Percentiles rank a stretch among this genome's conserved stretches.
phyloP scores from a whole-genome alignment of 2,113 vertebrate species.

The Psephotus haematonotus region DNA sequence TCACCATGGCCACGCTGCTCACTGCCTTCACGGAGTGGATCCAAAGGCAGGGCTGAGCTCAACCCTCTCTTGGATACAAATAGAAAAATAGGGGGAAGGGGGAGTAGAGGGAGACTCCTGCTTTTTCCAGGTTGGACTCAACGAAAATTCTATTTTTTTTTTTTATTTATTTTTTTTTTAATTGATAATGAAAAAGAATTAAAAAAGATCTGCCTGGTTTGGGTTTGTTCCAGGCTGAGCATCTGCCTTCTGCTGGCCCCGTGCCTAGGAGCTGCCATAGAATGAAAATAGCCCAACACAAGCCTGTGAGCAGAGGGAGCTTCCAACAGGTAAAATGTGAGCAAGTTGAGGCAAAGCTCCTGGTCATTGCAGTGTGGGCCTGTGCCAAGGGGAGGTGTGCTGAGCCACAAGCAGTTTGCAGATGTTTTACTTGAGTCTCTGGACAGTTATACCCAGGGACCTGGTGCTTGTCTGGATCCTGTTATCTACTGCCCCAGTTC shows the following conservation, averaged over 20 bases:
- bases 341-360: neutral
- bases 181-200: neutral
- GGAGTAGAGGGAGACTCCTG: neutral
- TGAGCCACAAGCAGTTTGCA: neutral
- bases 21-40: neutral
- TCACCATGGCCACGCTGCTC: neutral
- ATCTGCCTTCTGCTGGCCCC: neutral
- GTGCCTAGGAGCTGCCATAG: neutral
- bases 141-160: neutral
- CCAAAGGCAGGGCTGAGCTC: neutral
- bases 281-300: neutral
- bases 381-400: neutral
- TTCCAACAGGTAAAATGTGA: neutral
- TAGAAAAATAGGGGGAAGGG: neutral
- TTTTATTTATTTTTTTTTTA: too few species aligned
- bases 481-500: neutral
- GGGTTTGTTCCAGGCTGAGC: neutral
- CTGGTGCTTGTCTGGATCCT: neutral
- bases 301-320: neutral
- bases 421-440: neutral
- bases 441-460: fast-evolving
- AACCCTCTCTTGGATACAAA: fast-evolving
- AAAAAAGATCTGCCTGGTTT: neutral
- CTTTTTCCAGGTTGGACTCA: neutral
- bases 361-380: fast-evolving